Conservation (phyloP, 2,797 vertebrate genomes). For the Uromys caudimaculatus region DNA sequence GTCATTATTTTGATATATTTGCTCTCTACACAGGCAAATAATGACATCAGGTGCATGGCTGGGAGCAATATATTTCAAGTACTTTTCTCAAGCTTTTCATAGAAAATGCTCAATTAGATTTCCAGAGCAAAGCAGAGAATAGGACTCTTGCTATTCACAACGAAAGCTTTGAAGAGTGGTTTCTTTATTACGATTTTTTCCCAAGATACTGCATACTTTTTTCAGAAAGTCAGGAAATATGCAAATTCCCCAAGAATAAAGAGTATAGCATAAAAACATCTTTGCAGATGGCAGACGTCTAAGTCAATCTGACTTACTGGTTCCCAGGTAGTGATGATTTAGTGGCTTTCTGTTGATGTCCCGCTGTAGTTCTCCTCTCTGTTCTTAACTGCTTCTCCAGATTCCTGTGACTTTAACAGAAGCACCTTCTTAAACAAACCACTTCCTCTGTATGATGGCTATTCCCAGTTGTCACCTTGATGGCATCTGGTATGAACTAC, state of each 20-base stretch:
- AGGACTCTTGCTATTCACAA: conserved; percentile 27
- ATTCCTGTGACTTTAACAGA: neutral
- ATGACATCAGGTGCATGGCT: neutral
- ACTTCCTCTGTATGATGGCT: neutral
- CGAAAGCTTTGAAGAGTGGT: neutral
- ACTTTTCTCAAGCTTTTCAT: conserved; percentile 24
- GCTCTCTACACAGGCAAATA: conserved; percentile 23
- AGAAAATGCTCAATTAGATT: conserved; percentile 37
- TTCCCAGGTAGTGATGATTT: neutral
- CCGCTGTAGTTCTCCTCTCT: neutral
- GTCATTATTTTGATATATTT: neutral
- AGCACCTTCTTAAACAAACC: neutral
- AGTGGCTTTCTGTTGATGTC: neutral
- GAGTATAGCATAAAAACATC: neutral
- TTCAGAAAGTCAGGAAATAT: conserved; percentile 20
- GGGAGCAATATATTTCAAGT: conserved; percentile 27
- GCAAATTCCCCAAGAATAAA: conserved; percentile 14
- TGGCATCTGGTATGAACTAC: neutral
- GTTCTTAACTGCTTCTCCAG: neutral
- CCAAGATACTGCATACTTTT: neutral
- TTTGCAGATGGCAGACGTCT: neutral
- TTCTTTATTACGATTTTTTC: conserved; percentile 63
- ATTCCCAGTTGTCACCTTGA: neutral
- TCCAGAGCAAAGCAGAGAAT: conserved; percentile 48
- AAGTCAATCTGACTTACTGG: neutral